phyloP scores from a whole-genome alignment of 2,113 vertebrate species.

The Sphaerodactylus townsendi region DNA sequence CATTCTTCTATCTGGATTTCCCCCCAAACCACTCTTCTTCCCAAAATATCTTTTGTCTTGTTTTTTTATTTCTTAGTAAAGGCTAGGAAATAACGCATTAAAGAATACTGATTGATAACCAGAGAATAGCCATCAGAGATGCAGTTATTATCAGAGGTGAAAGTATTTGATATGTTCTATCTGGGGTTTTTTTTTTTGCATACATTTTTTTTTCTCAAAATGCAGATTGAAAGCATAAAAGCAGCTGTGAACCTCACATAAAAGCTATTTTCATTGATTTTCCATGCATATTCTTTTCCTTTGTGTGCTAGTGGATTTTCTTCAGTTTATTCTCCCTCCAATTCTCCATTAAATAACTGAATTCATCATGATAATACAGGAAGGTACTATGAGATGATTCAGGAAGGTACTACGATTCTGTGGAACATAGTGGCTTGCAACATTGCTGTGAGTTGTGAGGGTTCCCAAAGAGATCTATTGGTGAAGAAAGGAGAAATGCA shows the following conservation, averaged over 20 bases:
- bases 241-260: conserved; percentile 19
- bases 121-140: not conserved
- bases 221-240: not conserved
- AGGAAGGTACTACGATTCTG: not conserved
- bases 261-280: not conserved
- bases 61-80: conserved; percentile 4
- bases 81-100: not conserved
- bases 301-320: not conserved
- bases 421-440: not conserved
- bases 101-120: not conserved
- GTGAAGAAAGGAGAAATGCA: not conserved
- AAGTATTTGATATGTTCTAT: not conserved
- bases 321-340: not conserved
- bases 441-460: not conserved
- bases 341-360: conserved; percentile 11
- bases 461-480: not conserved
- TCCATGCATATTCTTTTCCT: conserved; percentile 13
- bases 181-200: not conserved
- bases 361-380: not conserved
- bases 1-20: not conserved
- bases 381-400: conserved; percentile 2
- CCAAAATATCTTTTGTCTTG: accelerated
- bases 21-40: not conserved
- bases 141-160: conserved; percentile 12
- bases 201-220: conserved; percentile 10